Evolutionary conservation across 2,888 invertebrate genomes (phyloP).

Genomic region (Callinectes sapidus): DNA sequence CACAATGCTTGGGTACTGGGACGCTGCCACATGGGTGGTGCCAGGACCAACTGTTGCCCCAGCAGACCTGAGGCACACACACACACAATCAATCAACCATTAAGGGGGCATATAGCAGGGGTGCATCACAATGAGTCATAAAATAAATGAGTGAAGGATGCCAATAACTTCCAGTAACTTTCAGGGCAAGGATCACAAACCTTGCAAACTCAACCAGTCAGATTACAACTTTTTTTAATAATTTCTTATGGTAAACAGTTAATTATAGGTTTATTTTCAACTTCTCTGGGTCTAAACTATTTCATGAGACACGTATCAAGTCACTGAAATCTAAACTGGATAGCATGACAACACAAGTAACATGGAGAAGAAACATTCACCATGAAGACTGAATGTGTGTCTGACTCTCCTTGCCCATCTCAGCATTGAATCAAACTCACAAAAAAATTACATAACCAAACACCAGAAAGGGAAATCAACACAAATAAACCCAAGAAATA

Average conservation of each 20-base stretch:
- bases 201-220: too few species aligned
- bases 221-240: too few species aligned
- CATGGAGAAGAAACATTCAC: neutral
- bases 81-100: too few species aligned
- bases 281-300: too few species aligned
- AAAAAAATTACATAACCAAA: neutral
- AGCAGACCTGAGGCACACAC: neutral
- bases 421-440: neutral
- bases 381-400: neutral
- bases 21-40: constrained; percentile 15
- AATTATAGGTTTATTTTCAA: too few species aligned
- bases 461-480: neutral
- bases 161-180: neutral
- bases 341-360: too few species aligned
- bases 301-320: too few species aligned
- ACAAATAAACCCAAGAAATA: neutral
- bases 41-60: constrained; percentile 27
- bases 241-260: too few species aligned
- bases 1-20: constrained; percentile 57
- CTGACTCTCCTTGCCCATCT: neutral
- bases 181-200: too few species aligned
- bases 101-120: too few species aligned
- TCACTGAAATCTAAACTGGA: too few species aligned
- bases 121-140: too few species aligned
- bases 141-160: neutral